A percentile compares a stretch with the other conserved stretches of the same genome.
Evolutionary conservation across 2,113 vertebrate genomes (phyloP).

Genomic region (Laterallus jamaicensis): DNA sequence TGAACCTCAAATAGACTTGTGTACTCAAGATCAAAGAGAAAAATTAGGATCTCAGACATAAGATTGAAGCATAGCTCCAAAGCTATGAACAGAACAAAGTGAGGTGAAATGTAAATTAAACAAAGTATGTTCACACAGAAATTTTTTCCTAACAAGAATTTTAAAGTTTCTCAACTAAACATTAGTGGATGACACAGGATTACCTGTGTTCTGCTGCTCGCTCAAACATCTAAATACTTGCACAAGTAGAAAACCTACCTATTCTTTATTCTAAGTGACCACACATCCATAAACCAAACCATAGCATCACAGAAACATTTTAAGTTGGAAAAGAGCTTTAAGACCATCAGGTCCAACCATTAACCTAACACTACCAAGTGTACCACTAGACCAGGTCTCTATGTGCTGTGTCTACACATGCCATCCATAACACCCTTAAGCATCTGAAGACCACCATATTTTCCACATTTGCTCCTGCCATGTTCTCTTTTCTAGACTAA

Average conservation of each 20-base stretch:
- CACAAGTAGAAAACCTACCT: background rate
- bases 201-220: background rate
- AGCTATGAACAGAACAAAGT: background rate
- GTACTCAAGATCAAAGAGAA: background rate
- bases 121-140: background rate
- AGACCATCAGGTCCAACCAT: background rate
- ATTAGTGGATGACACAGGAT: background rate
- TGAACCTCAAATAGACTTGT: background rate
- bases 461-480: too few species aligned
- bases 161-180: background rate
- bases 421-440: too few species aligned
- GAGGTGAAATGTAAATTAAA: background rate
- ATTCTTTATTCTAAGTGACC: background rate
- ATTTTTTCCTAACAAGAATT: background rate
- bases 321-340: background rate
- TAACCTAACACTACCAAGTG: background rate
- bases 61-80: background rate
- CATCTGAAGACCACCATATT: too few species aligned
- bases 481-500: too few species aligned
- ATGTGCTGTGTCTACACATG: too few species aligned
- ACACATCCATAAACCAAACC: background rate
- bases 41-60: background rate
- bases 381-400: background rate
- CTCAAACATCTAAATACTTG: background rate
- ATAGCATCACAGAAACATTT: background rate